These are phyloP conservation scores for Erpobdella octoculata DNA, from an alignment of 2,888 invertebrate species.

Conservation along the genomic window DNA sequence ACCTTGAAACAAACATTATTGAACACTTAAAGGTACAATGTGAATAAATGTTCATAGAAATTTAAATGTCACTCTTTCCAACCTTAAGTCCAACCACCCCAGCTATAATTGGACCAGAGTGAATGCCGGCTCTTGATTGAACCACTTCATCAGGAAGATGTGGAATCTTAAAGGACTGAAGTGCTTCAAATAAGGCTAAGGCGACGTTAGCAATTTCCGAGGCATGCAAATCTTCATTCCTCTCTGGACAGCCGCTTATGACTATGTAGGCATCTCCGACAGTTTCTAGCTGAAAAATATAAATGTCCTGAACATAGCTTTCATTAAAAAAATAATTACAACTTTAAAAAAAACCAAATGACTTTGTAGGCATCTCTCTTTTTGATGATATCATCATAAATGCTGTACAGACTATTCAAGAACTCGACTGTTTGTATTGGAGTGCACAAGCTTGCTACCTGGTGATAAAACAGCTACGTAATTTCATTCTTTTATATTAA, in stretches of 20 bases:
- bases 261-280: slow-evolving; percentile 29
- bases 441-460: neutral
- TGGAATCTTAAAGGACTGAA: neutral
- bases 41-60: too few species aligned
- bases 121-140: slow-evolving; percentile 8
- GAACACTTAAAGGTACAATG: too few species aligned
- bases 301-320: neutral
- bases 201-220: slow-evolving; percentile 22
- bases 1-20: slow-evolving; percentile 17
- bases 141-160: slow-evolving; percentile 17
- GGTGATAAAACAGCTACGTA: neutral
- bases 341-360: neutral
- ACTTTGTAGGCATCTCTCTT: slow-evolving; percentile 27
- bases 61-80: too few species aligned
- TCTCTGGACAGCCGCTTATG: slow-evolving; percentile 24
- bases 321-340: neutral
- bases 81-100: slow-evolving; percentile 26
- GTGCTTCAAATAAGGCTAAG: neutral
- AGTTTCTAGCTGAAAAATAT: slow-evolving; percentile 20
- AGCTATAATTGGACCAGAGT: slow-evolving; percentile 21
- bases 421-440: slow-evolving; percentile 19
- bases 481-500: neutral
- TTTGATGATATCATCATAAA: slow-evolving; percentile 20
- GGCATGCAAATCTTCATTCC: slow-evolving; percentile 22
- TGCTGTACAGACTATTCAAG: slow-evolving; percentile 18